Evolutionary conservation across 2,888 invertebrate species (phyloP).

Genomic region (Thymelicus lineola): DNA sequence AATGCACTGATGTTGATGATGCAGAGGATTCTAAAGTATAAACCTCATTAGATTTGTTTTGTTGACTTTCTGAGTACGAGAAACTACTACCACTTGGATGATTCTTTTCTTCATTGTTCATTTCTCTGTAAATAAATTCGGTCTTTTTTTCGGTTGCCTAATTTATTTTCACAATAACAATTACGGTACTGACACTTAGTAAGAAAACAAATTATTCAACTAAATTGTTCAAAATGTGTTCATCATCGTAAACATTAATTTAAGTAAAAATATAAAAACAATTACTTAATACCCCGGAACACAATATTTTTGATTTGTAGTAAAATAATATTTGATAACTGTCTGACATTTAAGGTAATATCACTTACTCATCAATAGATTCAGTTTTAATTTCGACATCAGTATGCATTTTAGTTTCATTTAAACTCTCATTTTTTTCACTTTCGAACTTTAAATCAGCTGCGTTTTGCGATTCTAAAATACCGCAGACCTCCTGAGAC

Average conservation of each 20-base stretch:
- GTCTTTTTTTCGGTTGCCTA: too few species aligned
- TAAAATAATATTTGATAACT: too few species aligned
- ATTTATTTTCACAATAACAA: too few species aligned
- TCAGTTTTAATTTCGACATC: slow-evolving; percentile 77
- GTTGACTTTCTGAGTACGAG: slow-evolving; percentile 45
- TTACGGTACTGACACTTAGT: too few species aligned
- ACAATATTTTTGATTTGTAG: too few species aligned
- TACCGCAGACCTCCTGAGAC: slow-evolving; percentile 71
- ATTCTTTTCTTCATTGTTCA: slow-evolving; percentile 37
- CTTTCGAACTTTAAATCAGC: slow-evolving; percentile 26
- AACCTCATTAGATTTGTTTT: slow-evolving; percentile 46
- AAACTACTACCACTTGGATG: slow-evolving; percentile 40
- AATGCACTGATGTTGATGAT: slow-evolving; percentile 57
- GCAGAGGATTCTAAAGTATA: slow-evolving; percentile 53
- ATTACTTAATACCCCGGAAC: too few species aligned
- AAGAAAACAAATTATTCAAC: too few species aligned
- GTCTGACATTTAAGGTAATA: neutral
- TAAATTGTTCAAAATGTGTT: too few species aligned
- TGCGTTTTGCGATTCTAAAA: slow-evolving; percentile 59
- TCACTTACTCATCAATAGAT: slow-evolving; percentile 75
- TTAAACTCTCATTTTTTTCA: slow-evolving; percentile 54
- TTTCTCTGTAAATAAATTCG: slow-evolving; percentile 32
- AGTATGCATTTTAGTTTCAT: slow-evolving; percentile 61
- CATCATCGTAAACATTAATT: too few species aligned
- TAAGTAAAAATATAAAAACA: too few species aligned